A percentile compares a stretch with the other conserved stretches of the same genome.
phyloP scores from a whole-genome alignment of 2,797 vertebrate species.

The Simalia tracyae region DNA sequence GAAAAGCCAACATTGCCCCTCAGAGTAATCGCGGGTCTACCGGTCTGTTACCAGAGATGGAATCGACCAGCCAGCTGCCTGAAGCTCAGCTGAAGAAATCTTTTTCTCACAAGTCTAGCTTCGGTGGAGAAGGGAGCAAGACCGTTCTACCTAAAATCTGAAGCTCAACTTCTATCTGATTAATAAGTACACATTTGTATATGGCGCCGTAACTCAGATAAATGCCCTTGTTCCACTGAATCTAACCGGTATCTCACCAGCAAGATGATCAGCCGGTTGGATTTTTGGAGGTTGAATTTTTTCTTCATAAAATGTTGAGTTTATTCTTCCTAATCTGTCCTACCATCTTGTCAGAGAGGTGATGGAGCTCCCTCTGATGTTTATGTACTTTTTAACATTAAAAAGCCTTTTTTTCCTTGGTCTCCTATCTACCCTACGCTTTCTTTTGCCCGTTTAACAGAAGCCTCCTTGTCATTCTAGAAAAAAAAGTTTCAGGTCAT shows the following conservation, averaged over 20 bases:
- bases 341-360: neutral
- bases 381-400: neutral
- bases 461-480: neutral
- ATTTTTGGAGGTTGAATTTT: no score
- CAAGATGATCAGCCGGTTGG: neutral
- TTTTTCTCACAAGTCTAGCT: neutral
- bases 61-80: neutral
- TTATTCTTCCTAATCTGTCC: neutral
- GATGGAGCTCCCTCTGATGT: neutral
- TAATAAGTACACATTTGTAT: neutral
- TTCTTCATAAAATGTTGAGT: neutral
- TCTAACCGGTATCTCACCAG: neutral
- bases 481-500: no score
- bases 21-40: neutral
- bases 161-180: neutral
- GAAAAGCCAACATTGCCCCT: neutral
- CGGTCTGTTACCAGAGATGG: neutral
- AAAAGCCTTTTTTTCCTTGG: neutral
- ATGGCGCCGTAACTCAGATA: neutral
- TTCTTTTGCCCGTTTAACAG: neutral
- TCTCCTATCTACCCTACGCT: neutral
- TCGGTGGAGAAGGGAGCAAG: neutral
- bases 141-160: constrained; percentile 9
- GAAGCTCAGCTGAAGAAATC: neutral
- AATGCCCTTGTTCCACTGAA: neutral